These are phyloP conservation scores for Drosophila kohkoa DNA, from an alignment of 1,140 invertebrate species.

Conservation along the genomic window DNA sequence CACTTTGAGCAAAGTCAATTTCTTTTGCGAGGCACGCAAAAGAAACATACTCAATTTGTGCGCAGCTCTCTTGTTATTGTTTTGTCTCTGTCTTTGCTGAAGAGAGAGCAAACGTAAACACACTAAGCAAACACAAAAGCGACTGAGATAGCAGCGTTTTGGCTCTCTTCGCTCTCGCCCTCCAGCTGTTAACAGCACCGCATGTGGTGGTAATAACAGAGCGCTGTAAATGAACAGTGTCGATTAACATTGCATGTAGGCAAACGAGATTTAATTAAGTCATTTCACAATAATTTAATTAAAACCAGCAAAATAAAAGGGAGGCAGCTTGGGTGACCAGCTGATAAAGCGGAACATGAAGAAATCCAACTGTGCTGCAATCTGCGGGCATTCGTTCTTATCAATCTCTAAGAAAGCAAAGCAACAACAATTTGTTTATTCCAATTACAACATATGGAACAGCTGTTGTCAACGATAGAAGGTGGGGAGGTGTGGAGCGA, in stretches of 20 bases:
- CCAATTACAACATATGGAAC: slow-evolving; percentile 40
- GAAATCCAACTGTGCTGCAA: slow-evolving; percentile 42
- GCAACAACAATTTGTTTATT: slow-evolving; percentile 13
- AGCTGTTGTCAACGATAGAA: slow-evolving; percentile 47
- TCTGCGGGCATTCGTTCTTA: slow-evolving; percentile 61
- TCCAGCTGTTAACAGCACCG: slow-evolving; percentile 59
- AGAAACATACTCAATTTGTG: slow-evolving; percentile 30
- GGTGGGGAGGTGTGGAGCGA: slow-evolving; percentile 1
- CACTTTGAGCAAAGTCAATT: slow-evolving; percentile 38
- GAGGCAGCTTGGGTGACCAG: slow-evolving; percentile 11
- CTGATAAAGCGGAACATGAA: slow-evolving; percentile 57
- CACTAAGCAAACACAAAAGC: slow-evolving; percentile 44
- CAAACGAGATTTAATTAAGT: slow-evolving; percentile 10
- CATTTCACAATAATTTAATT: slow-evolving; percentile 27
- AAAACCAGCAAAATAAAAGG: neutral
- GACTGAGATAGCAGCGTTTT: slow-evolving; percentile 11
- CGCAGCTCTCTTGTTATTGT: slow-evolving; percentile 44
- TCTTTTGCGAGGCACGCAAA: slow-evolving; percentile 6
- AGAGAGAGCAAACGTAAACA: slow-evolving; percentile 33
- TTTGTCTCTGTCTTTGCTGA: slow-evolving; percentile 40
- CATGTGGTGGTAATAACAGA: slow-evolving; percentile 50
- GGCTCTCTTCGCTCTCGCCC: neutral
- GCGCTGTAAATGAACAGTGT: slow-evolving; percentile 52
- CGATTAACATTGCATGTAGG: slow-evolving; percentile 12
- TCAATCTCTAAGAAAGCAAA: slow-evolving; percentile 41